Conservation (phyloP, 2,888 invertebrate species). For the Platycheirus rosarum region DNA sequence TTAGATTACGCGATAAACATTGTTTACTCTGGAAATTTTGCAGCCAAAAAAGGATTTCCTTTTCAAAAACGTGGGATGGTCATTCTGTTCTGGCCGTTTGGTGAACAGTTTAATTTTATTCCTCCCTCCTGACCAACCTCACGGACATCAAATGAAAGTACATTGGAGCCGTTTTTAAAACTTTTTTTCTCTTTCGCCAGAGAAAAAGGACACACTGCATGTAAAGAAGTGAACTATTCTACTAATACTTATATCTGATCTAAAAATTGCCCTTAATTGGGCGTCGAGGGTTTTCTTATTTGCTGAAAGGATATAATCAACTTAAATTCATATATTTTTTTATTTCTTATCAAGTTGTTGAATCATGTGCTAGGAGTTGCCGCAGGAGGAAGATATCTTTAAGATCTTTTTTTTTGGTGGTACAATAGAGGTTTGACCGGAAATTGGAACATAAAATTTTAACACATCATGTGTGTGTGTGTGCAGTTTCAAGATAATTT, state of each 20-base stretch:
- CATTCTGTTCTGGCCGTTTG: constrained; percentile 2
- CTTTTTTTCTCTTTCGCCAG: neutral
- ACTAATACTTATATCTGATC: constrained; percentile 46
- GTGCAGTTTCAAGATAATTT: constrained; percentile 23
- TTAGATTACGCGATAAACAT: constrained; percentile 69
- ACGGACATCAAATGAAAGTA: neutral
- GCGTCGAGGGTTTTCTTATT: neutral
- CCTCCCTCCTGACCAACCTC: constrained; percentile 1
- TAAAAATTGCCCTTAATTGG: constrained; percentile 30
- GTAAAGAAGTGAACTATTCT: constrained; percentile 36
- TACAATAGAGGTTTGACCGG: constrained; percentile 31
- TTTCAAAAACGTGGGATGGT: constrained; percentile 46
- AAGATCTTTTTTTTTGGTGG: neutral
- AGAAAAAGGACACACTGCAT: constrained; percentile 7
- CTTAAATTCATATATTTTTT: constrained; percentile 9
- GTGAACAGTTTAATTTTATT: constrained; percentile 44
- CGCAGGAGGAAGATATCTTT: constrained; percentile 2
- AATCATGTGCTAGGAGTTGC: constrained; percentile 18
- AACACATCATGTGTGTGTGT: constrained; percentile 28
- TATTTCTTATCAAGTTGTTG: constrained; percentile 21
- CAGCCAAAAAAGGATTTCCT: constrained; percentile 59
- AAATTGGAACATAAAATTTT: constrained; percentile 73
- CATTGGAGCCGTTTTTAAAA: neutral
- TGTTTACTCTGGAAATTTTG: constrained; percentile 56
- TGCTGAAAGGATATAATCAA: constrained; percentile 28